Evolutionary conservation across 2,113 vertebrate genomes (phyloP).

Genomic region (Poeciliopsis occidentalis): DNA sequence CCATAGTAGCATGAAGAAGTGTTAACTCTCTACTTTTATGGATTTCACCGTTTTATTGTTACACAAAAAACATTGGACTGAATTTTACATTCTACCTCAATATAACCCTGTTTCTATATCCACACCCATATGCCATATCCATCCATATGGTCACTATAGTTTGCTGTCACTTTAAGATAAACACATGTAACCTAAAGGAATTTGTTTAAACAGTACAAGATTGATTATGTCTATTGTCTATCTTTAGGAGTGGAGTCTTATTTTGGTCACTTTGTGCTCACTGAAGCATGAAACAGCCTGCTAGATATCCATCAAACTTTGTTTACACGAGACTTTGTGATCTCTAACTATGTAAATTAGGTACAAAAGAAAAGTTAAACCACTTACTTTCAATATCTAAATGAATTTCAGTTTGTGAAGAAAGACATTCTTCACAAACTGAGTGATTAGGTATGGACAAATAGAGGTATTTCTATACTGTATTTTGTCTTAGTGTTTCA

Average conservation of each 20-base stretch:
- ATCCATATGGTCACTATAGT: not conserved
- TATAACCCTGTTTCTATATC: not conserved
- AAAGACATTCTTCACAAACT: no score
- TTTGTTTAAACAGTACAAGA: not conserved
- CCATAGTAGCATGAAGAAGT: not conserved
- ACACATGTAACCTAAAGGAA: not conserved
- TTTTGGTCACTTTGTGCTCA: not conserved
- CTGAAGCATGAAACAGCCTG: not conserved
- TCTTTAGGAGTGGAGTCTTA: not conserved
- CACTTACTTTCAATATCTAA: not conserved
- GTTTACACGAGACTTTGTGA: not conserved
- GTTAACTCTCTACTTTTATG: not conserved
- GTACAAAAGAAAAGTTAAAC: not conserved
- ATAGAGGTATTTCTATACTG: not conserved
- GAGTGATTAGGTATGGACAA: not conserved
- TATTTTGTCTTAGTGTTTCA: not conserved
- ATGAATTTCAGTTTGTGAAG: not conserved
- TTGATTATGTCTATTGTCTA: not conserved
- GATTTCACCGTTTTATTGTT: not conserved
- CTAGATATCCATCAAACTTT: not conserved
- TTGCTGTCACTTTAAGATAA: not conserved
- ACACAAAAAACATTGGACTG: not conserved
- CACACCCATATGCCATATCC: no score
- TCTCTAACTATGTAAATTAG: not conserved
- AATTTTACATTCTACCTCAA: not conserved